A percentile compares a stretch with the other conserved stretches of the same genome.
Evolutionary conservation across 2,797 vertebrate genomes (phyloP).

Genomic region (Calcarius lapponicus): DNA sequence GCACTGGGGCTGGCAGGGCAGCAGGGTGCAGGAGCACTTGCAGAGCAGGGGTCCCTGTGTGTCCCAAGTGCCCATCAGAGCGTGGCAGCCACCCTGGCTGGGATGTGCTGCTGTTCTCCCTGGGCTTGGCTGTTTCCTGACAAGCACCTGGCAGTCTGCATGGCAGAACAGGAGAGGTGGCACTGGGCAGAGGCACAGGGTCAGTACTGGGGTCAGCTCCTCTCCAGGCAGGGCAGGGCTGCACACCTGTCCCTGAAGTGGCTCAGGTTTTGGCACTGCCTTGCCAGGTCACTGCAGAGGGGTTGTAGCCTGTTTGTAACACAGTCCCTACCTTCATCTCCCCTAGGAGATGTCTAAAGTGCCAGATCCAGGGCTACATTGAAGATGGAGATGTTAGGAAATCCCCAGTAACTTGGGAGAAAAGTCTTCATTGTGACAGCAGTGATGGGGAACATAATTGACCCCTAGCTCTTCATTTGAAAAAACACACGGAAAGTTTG

Average conservation of each 20-base stretch:
- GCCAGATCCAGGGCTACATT: background rate
- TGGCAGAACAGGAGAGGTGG: background rate
- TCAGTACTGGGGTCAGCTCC: background rate
- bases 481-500: background rate
- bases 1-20: background rate
- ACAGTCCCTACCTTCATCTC: background rate
- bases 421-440: background rate
- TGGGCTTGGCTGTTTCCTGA: background rate
- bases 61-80: background rate
- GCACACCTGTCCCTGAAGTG: background rate
- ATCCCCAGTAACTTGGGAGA: background rate
- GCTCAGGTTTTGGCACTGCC: background rate
- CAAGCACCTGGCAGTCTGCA: background rate
- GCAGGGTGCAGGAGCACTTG: rapidly evolving
- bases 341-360: background rate
- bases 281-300: background rate
- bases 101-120: rapidly evolving
- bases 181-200: background rate
- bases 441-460: background rate
- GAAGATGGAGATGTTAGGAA: background rate
- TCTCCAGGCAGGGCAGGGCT: background rate
- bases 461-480: background rate
- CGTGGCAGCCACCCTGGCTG: rapidly evolving
- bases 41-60: rapidly evolving
- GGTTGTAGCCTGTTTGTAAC: background rate